A percentile compares a stretch with the other conserved stretches of the same genome.
Evolutionary conservation across 2,888 invertebrate genomes (phyloP).

Genomic region (Mactromeris polynyma): DNA sequence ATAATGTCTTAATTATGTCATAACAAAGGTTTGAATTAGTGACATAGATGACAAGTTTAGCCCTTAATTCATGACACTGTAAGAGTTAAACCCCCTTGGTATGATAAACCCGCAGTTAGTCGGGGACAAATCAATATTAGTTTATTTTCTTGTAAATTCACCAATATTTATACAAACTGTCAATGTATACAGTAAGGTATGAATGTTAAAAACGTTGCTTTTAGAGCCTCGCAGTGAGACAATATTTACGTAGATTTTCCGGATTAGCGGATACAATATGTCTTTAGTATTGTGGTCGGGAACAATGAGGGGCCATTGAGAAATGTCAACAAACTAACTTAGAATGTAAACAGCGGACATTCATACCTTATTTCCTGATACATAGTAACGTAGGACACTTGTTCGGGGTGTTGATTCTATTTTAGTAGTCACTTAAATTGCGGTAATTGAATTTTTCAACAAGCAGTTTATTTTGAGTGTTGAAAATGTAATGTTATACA

Average conservation of each 20-base stretch:
- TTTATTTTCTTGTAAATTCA: conserved; percentile 61
- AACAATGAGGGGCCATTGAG: conserved; percentile 56
- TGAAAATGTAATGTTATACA: conserved; percentile 2
- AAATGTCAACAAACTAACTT: conserved; percentile 50
- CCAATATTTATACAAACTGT: conserved; percentile 56
- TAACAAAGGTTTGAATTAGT: neutral
- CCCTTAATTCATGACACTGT: neutral
- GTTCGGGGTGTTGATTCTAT: conserved; percentile 29
- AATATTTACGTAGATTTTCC: conserved; percentile 65
- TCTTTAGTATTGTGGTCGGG: conserved; percentile 21
- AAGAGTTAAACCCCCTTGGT: conserved; percentile 13
- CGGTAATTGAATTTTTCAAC: neutral
- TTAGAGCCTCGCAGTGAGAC: conserved; percentile 54
- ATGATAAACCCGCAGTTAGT: neutral
- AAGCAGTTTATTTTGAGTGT: neutral
- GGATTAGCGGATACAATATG: conserved; percentile 57
- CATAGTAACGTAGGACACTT: conserved; percentile 21
- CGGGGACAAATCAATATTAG: conserved; percentile 45
- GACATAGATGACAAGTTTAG: neutral
- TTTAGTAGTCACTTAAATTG: neutral
- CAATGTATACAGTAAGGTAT: conserved; percentile 52
- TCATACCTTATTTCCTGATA: conserved; percentile 55
- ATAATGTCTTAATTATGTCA: neutral
- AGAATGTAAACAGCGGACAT: conserved; percentile 50
- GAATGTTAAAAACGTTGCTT: conserved; percentile 63